These are phyloP conservation scores for Mesaphorura yosii DNA, from an alignment of 1,140 invertebrate species.

Conservation along the genomic window DNA sequence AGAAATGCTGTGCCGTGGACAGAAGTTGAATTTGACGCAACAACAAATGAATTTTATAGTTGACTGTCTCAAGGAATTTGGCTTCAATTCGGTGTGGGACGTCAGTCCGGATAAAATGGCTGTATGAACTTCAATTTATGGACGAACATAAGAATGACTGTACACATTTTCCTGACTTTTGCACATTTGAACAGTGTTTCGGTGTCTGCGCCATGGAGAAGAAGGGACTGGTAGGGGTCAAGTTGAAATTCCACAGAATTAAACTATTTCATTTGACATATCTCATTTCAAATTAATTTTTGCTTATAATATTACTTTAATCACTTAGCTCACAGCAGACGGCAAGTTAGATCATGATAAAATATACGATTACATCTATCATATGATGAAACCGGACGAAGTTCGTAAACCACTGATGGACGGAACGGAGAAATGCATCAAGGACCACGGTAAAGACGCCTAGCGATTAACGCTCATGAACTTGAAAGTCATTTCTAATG, in stretches of 20 bases:
- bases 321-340: not conserved
- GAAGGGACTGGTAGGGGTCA: slow-evolving; percentile 3
- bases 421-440: slow-evolving; percentile 19
- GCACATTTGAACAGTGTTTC: slow-evolving; percentile 12
- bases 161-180: no score
- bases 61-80: slow-evolving; percentile 3
- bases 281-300: not conserved
- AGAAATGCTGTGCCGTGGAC: slow-evolving; percentile 2
- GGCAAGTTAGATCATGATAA: slow-evolving; percentile 14
- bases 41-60: slow-evolving; percentile 2
- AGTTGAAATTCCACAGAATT: no score
- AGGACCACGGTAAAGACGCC: slow-evolving; percentile 11
- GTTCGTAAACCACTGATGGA: slow-evolving; percentile 16
- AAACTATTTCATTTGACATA: not conserved
- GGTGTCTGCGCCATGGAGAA: slow-evolving; percentile 12
- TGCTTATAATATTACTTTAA: not conserved
- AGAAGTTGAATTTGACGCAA: slow-evolving; percentile 10
- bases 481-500: not conserved
- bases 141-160: not conserved
- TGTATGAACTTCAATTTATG: slow-evolving; percentile 1
- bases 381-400: slow-evolving; percentile 19
- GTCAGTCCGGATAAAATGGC: slow-evolving; percentile 8
- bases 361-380: slow-evolving; percentile 11
- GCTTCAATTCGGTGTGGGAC: slow-evolving; percentile 13
- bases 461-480: not conserved